Evolutionary conservation across 1,140 invertebrate species (phyloP), one percentile per base, ranked within the genome.

Genomic region (Mamestra configurata): DNA sequence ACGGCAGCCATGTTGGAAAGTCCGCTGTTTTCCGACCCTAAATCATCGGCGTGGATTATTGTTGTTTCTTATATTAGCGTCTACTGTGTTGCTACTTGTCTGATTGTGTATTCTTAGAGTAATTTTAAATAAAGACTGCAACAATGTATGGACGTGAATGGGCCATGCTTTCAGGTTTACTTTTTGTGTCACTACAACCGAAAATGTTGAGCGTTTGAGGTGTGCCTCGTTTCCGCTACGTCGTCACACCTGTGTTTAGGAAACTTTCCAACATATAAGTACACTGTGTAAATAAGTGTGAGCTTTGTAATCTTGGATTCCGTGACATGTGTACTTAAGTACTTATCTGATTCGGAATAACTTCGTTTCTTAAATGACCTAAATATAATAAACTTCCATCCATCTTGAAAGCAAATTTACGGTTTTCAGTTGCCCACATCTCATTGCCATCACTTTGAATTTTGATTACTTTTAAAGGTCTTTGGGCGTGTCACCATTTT

Each of bases 21-120:
- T 79, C 55, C 51, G 57, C 76, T 76, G 73, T 78, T 86, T 83
- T 80, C 80, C 85, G 78, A 82, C 80, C 85, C 83, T 86, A 86
- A 86, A 86, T 84, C 83, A 86, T 83, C 51, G 72, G 51, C 40
- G 79, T 61, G 80, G 79, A 84, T 80, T 81, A 80, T 81, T 79
- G 79, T 80, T 79, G 79, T 79, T 79, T 66, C 80, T 71, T 80
- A 84, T 86, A 84, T 86, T 86, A 82, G 46, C 76, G 64, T 55
- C 71, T 59, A 83, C 78, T 76, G 79, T 75, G 72, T 86, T 86
- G 80, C 79, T 77, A 72, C 49, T 79, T 73, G 57, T 81, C 35
- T 61, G 76, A 83, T 79, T 76, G 61, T 43, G 55, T 43, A 57
- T 78, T 64, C 72, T 53, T 70, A 79, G 46, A 73, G 77, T 76